Evolutionary conservation across 1,140 invertebrate genomes (phyloP), one percentile per base, ranked within the genome.

Genomic region (Hycleus cichorii): DNA sequence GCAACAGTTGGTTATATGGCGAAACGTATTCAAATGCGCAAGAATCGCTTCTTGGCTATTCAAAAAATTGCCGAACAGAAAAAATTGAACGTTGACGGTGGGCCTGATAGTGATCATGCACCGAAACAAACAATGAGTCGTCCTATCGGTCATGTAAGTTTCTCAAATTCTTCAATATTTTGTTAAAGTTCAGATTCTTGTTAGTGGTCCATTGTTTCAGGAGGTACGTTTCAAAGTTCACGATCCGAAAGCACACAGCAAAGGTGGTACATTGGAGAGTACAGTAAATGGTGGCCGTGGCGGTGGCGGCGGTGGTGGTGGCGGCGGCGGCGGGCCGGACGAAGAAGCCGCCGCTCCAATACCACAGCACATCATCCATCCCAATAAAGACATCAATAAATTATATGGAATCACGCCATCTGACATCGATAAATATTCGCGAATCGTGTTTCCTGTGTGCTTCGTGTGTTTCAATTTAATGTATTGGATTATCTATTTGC

Each of bases 401-500:
- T 79, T 93, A 64, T 87, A 90, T 70, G 89, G 93, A 69, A 91
- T 92, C 56, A 94, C 91, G 61, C 91, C 93, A 46, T 93, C 90
- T 70, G 93, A 95, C 80, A 95, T 97, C 76, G 93, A 97, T 82
- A 97, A 95, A 77, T 95, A 96, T 73, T 94, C 91, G 39, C 84
- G 93, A 69, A 94, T 95, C 75, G 90, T 95, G 67, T 96, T 96
- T 76, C 93, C 93, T 5, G 92, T 97, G 47, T 95, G 92, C 79
- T 97, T 97, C 80, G 89, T 95, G 61, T 95, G 93, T 77, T 97
- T 97, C 82, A 96, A 97, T 76, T 83, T 96, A 49, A 95, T 95
- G 92, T 96, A 97, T 77, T 97, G 93, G 93, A 94, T 95, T 74
- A 95, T 96, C 68, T 96, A 96, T 72, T 80, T 95, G 63, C 92